A percentile compares a stretch with the other conserved stretches of the same genome.
phyloP scores from a whole-genome alignment of 1,140 invertebrate genomes.

The Drosophila sp. region DNA sequence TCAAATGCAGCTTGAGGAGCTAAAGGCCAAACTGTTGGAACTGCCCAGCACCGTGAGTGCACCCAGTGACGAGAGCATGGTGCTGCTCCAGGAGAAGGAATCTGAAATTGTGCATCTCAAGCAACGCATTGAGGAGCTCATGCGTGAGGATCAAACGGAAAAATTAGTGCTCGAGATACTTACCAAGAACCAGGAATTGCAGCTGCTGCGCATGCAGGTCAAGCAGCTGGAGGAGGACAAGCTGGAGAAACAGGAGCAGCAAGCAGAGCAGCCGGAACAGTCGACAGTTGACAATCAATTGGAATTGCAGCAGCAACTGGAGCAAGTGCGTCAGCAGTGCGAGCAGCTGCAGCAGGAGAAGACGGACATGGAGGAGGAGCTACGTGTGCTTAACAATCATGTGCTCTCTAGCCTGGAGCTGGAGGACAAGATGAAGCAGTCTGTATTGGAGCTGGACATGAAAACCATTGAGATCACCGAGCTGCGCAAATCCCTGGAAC shows the following conservation, averaged over 20 bases:
- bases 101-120: conserved; percentile 84
- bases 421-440: conserved; percentile 79
- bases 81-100: conserved; percentile 76
- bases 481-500: conserved; percentile 65
- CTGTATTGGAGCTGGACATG: conserved; percentile 73
- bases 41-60: conserved; percentile 1
- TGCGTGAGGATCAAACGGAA: conserved; percentile 82
- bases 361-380: conserved; percentile 78
- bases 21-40: conserved; percentile 22
- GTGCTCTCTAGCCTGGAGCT: conserved; percentile 73
- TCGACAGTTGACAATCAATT: neutral
- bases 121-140: conserved; percentile 84
- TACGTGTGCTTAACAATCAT: conserved; percentile 82
- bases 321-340: conserved; percentile 51
- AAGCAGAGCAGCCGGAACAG: neutral
- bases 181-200: conserved; percentile 82
- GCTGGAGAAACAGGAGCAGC: conserved; percentile 6
- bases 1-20: conserved; percentile 29
- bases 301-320: conserved; percentile 11
- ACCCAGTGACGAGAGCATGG: conserved; percentile 54
- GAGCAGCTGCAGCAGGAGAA: conserved; percentile 65
- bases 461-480: conserved; percentile 81
- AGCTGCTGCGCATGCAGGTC: conserved; percentile 67
- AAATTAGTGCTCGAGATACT: conserved; percentile 80
- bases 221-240: conserved; percentile 70